Evolutionary conservation across 1,140 invertebrate genomes (phyloP), one percentile per base, ranked within the genome.

Genomic region (Ganaspis sp.): DNA sequence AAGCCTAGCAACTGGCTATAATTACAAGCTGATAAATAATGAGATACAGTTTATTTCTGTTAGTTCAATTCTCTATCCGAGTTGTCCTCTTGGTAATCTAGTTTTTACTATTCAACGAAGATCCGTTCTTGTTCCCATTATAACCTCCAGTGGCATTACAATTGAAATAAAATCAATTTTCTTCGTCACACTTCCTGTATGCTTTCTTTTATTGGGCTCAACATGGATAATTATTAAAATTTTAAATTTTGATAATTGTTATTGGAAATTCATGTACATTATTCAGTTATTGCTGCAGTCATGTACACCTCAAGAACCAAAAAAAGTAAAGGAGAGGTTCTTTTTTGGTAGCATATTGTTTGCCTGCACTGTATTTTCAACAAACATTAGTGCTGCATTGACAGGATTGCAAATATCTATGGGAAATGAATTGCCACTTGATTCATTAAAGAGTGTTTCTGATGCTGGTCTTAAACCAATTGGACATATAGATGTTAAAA

Each of bases 211-310:
- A 3, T 34, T 34, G 29, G 6, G 2, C 6, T 6, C 6, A 6
- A 34, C 6, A 3, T 34, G 29, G 29, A 3, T 34, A 34, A 34
- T 34, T 42, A 42, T 42, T 72, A 53, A 69, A 72, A 73, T 79
- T 81, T 19, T 79, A 15, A 42, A 12, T 5, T 42, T 15, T 2
- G 40, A 12, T 4, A 12, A 1, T 34, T 6, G 40, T 2, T 42
- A 15, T 9, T 42, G 9, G 12, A 42, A 9, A 42, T 2, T 42
- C 1, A 42, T 42, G 40, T 42, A 42, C 8, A 9, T 42, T 9
- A 42, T 42, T 4, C 40, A 42, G 40, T 5, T 42, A 42, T 1
- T 42, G 2, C 9, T 42, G 12, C 40, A 42, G 11, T 12, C 12
- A 9, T 42, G 9, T 42, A 9, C 40, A 5, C 40, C 40, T 15